phyloP scores from a whole-genome alignment of 1,140 invertebrate genomes.

The Papilio polytes region DNA sequence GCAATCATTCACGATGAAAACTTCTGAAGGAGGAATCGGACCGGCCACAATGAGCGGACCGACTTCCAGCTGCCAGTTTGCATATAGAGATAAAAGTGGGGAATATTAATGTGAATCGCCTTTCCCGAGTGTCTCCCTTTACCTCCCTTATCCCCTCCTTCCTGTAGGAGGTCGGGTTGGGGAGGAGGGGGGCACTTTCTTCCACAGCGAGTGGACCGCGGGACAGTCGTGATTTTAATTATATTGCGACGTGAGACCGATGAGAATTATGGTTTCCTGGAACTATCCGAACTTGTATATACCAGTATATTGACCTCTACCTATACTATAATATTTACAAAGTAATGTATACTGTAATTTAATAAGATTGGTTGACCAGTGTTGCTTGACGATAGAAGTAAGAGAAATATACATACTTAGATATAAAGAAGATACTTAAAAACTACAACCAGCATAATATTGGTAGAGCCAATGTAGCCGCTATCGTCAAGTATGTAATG shows the following conservation, averaged over 20 bases:
- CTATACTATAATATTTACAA: neutral
- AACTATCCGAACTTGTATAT: conserved; percentile 46
- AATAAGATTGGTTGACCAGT: neutral
- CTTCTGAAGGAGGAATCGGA: conserved; percentile 72
- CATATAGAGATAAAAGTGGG: conserved; percentile 84
- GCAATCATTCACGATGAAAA: conserved; percentile 79
- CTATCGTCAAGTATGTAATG: too few relatives aligned
- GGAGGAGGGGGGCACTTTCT: conserved; percentile 63
- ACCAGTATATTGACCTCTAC: neutral
- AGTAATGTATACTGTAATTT: neutral
- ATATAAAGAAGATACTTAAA: too few relatives aligned
- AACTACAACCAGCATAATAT: too few relatives aligned
- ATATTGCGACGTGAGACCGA: conserved; percentile 77
- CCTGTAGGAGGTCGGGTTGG: conserved; percentile 45
- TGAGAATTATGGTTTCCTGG: conserved; percentile 67
- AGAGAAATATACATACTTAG: neutral
- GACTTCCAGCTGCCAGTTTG: conserved; percentile 81
- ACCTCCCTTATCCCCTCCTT: conserved; percentile 38
- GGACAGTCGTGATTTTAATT: conserved; percentile 82
- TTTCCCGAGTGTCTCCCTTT: conserved; percentile 44
- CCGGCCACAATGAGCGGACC: conserved; percentile 78
- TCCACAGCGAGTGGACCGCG: conserved; percentile 75
- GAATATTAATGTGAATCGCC: conserved; percentile 82
- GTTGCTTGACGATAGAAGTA: neutral
- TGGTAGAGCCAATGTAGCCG: too few relatives aligned